Evolutionary conservation across 2,797 vertebrate genomes (phyloP).

Genomic region (Notamacropus eugenii): DNA sequence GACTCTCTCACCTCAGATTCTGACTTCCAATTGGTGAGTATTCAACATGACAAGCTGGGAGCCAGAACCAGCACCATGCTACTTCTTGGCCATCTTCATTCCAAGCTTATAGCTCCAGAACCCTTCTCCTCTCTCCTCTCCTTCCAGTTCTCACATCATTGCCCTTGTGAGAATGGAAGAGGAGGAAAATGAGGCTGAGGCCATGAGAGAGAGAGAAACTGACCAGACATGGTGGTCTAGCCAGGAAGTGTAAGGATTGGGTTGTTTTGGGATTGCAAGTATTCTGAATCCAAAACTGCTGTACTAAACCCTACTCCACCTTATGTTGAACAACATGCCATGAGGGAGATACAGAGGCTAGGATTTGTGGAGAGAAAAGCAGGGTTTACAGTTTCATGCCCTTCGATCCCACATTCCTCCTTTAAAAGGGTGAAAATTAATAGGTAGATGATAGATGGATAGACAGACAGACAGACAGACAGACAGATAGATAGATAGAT

Average conservation of each 20-base stretch:
- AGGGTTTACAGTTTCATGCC: neutral
- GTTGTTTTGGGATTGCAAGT: neutral
- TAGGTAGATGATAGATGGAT: too few relatives aligned
- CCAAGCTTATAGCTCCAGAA: neutral
- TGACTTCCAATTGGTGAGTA: neutral
- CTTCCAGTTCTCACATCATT: neutral
- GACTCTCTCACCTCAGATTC: neutral
- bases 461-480: too few relatives aligned
- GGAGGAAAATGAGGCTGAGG: neutral
- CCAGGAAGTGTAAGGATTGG: neutral
- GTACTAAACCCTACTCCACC: neutral
- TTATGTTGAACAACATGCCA: neutral
- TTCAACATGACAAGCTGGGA: neutral
- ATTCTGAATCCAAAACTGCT: neutral
- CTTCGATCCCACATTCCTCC: neutral
- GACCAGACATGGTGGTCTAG: neutral
- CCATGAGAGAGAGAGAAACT: neutral
- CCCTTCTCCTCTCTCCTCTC: neutral
- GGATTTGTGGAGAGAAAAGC: neutral
- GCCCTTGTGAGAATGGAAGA: neutral
- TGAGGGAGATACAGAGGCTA: neutral
- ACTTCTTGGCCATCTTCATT: neutral
- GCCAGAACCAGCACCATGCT: fast-evolving
- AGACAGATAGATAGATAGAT: too few relatives aligned
- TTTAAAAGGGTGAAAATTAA: neutral